Evolutionary conservation across 2,888 invertebrate species (phyloP).

Genomic region (Drosophila melanosoma): DNA sequence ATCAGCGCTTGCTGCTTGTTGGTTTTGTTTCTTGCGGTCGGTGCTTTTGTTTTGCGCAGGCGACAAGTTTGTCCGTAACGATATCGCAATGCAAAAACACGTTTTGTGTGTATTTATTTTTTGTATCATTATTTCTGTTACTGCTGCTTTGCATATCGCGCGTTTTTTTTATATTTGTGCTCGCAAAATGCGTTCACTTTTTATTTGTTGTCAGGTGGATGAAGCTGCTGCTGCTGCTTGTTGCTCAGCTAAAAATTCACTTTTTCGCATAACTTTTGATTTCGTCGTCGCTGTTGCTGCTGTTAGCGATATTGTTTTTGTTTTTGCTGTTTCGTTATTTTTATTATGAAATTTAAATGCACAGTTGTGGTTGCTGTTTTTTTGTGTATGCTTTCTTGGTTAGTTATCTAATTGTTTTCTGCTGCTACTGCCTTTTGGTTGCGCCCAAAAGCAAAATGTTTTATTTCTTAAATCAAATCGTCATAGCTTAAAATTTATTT

Average conservation of each 20-base stretch:
- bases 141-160: slow-evolving; percentile 40
- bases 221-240: slow-evolving; percentile 52
- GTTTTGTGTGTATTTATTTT: slow-evolving; percentile 22
- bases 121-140: slow-evolving; percentile 4
- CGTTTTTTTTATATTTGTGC: slow-evolving; percentile 10
- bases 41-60: slow-evolving; percentile 50
- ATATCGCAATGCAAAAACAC: slow-evolving; percentile 51
- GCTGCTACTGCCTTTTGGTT: slow-evolving; percentile 28
- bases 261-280: slow-evolving; percentile 73
- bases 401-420: slow-evolving; percentile 33
- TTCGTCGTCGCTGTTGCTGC: slow-evolving; percentile 43
- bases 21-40: slow-evolving; percentile 46
- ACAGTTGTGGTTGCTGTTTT: slow-evolving; percentile 22
- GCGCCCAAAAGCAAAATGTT: slow-evolving; percentile 67
- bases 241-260: slow-evolving; percentile 59
- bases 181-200: slow-evolving; percentile 52
- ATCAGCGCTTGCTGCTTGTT: slow-evolving; percentile 36
- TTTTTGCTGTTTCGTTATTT: slow-evolving; percentile 47
- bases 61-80: slow-evolving; percentile 61
- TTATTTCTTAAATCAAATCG: slow-evolving; percentile 72
- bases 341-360: slow-evolving; percentile 69
- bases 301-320: slow-evolving; percentile 8
- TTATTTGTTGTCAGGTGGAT: slow-evolving; percentile 55
- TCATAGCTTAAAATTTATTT: slow-evolving; percentile 67
- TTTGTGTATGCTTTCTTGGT: slow-evolving; percentile 27